Conservation (phyloP, 2,797 vertebrate genomes). For the Crocidura indochinensis region DNA sequence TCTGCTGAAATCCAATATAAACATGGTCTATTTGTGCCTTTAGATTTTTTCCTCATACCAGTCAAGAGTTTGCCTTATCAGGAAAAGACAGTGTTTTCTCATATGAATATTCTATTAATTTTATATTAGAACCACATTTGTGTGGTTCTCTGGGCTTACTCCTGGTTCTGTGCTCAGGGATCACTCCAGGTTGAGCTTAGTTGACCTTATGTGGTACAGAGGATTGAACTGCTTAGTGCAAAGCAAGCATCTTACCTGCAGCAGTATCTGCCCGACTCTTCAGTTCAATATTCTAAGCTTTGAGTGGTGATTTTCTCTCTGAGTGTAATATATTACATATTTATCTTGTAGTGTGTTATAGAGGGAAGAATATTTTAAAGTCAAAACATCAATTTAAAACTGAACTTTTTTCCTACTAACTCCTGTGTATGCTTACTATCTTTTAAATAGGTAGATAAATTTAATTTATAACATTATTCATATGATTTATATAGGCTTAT, state of each 20-base stretch:
- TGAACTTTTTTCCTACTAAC: neutral
- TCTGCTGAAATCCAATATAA: no score
- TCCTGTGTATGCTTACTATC: neutral
- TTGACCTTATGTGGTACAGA: no score
- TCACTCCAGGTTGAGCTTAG: no score
- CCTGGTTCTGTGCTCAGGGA: no score
- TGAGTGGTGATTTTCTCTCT: neutral
- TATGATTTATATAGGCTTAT: conserved; percentile 31
- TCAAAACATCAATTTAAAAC: neutral
- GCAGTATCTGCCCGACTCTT: neutral
- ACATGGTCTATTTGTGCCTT: neutral
- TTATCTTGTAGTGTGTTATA: neutral
- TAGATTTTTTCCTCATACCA: neutral
- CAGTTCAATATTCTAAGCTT: neutral
- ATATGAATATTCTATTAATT: no score
- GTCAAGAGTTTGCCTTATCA: neutral
- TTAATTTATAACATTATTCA: conserved; percentile 9
- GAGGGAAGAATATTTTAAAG: conserved; percentile 12
- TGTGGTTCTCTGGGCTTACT: no score
- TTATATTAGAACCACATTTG: no score
- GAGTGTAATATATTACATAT: neutral
- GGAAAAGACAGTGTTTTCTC: no score
- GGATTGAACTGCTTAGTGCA: no score
- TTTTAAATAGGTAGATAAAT: neutral
- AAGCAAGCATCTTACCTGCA: no score